Percentiles rank a stretch among this genome's conserved stretches.
phyloP scores from a whole-genome alignment of 2,888 invertebrate genomes.

The Parnassius mnemosyne region DNA sequence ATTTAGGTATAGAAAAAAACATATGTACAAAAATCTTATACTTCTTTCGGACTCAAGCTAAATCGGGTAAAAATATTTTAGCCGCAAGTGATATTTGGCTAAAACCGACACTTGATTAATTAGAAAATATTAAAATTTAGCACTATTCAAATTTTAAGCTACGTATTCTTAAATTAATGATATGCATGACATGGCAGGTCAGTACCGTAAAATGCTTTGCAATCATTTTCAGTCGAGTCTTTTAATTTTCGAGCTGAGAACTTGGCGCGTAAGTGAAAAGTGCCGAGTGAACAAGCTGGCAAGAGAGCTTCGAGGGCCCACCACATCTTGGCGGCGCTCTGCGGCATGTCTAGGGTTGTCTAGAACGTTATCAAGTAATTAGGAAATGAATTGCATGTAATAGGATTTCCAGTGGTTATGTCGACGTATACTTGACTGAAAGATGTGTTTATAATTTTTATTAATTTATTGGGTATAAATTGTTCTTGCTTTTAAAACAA shows the following conservation, averaged over 20 bases:
- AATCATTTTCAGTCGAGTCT: constrained; percentile 21
- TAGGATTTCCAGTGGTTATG: not conserved
- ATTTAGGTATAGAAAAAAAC: no score
- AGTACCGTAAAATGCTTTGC: constrained; percentile 14
- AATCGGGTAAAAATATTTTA: no score
- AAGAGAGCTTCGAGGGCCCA: constrained; percentile 19
- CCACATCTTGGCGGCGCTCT: constrained; percentile 19
- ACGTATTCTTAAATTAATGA: not conserved
- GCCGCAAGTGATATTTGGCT: no score
- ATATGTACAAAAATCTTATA: no score
- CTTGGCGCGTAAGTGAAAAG: constrained; percentile 18
- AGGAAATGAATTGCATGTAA: not conserved
- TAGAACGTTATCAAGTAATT: constrained; percentile 1
- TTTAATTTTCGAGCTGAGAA: constrained; percentile 21
- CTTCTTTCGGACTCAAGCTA: no score
- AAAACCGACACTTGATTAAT: no score
- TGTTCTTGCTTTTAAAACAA: no score
- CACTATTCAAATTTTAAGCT: no score
- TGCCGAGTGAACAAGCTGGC: constrained; percentile 19
- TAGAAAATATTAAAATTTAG: no score
- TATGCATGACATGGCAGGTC: constrained; percentile 6
- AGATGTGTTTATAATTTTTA: no score
- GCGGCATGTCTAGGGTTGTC: constrained; percentile 18
- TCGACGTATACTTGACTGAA: not conserved
- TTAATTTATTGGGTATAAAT: no score